These are phyloP conservation scores for Drosophila fungiperda DNA, from an alignment of 2,888 invertebrate species.

Conservation along the genomic window DNA sequence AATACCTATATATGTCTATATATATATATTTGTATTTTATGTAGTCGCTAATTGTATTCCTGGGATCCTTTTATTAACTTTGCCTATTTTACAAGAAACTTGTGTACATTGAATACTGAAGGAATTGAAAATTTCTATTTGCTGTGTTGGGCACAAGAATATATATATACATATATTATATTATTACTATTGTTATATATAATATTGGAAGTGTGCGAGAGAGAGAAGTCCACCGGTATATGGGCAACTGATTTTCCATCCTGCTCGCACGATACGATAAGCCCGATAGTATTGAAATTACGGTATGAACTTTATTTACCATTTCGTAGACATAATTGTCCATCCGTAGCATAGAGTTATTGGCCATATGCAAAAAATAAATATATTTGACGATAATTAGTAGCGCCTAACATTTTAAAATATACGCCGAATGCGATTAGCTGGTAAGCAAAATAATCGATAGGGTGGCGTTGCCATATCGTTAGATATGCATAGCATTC, in stretches of 20 bases:
- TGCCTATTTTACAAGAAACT: conserved; percentile 3
- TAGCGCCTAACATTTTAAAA: neutral
- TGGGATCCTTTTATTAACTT: conserved; percentile 7
- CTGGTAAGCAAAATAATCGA: neutral
- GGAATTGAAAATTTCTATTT: neutral
- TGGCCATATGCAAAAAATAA: neutral
- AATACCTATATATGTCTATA: neutral
- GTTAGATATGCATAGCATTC: neutral
- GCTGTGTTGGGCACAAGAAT: neutral
- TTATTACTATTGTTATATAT: neutral
- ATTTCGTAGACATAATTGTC: neutral
- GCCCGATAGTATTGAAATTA: neutral
- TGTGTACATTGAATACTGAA: conserved; percentile 1
- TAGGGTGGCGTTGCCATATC: neutral
- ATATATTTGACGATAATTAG: neutral
- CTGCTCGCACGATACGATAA: neutral
- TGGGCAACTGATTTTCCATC: neutral
- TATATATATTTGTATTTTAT: neutral
- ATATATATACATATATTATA: neutral
- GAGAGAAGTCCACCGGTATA: neutral
- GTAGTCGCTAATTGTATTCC: neutral
- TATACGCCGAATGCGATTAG: neutral
- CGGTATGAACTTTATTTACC: neutral
- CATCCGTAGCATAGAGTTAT: neutral
- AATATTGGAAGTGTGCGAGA: neutral